A percentile compares a stretch with the other conserved stretches of the same genome.
These are phyloP conservation scores for Lethrus apterus DNA, from an alignment of 1,140 invertebrate genomes.

Conservation along the genomic window DNA sequence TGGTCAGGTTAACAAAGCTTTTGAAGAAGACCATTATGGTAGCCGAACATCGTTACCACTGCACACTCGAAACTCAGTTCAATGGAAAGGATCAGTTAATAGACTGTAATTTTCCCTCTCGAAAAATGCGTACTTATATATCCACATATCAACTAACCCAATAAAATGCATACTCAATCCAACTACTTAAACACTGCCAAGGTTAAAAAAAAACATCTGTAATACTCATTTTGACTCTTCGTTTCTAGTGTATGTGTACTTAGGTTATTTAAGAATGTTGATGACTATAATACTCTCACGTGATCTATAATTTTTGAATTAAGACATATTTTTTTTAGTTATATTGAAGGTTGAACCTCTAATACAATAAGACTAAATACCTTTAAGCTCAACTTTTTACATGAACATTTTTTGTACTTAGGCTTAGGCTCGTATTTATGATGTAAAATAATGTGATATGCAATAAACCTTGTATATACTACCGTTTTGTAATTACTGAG, in stretches of 20 bases:
- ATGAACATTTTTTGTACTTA: conserved; percentile 22
- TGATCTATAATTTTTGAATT: conserved; percentile 12
- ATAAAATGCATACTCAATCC: too few species aligned
- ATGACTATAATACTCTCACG: conserved; percentile 8
- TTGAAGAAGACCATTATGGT: conserved; percentile 47
- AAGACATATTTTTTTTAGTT: conserved; percentile 12
- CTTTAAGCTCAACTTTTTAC: conserved; percentile 29
- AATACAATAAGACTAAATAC: conserved; percentile 27
- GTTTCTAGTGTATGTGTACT: too few species aligned
- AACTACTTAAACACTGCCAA: too few species aligned
- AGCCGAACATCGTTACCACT: conserved; percentile 41
- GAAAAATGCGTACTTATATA: too few species aligned
- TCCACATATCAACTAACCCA: too few species aligned
- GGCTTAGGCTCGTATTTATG: neutral
- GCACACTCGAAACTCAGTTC: conserved; percentile 33
- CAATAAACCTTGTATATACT: conserved; percentile 13
- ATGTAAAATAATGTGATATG: conserved; percentile 8
- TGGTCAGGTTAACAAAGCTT: conserved; percentile 45
- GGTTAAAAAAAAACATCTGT: too few species aligned
- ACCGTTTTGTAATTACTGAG: too few species aligned
- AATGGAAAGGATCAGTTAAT: conserved; percentile 35
- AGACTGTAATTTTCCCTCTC: too few species aligned
- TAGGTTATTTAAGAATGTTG: too few species aligned
- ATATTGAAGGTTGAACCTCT: conserved; percentile 2
- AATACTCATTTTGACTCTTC: too few species aligned